Conservation (phyloP, 2,888 invertebrate species). For the Chironomus riparius region DNA sequence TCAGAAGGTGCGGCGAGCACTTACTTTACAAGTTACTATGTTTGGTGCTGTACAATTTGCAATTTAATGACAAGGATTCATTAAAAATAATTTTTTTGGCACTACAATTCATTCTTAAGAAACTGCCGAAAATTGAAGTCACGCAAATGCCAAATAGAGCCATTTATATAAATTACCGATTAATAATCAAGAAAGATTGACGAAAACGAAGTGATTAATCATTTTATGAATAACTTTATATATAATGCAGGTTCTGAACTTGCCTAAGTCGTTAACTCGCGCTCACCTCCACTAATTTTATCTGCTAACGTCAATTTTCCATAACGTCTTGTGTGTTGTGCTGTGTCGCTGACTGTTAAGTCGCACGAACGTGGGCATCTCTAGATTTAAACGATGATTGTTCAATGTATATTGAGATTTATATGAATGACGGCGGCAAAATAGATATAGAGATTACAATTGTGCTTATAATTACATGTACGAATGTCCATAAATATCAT, state of each 20-base stretch:
- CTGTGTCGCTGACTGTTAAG: not conserved
- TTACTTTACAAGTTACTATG: no score
- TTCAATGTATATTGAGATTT: not conserved
- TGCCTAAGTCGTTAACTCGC: not conserved
- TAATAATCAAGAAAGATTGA: not conserved
- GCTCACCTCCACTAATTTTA: conserved; percentile 18
- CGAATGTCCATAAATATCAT: no score
- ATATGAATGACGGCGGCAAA: not conserved
- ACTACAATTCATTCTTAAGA: no score
- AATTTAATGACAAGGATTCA: no score
- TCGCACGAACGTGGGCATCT: conserved; percentile 7
- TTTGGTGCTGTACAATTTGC: no score
- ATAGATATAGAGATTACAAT: not conserved
- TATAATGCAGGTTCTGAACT: conserved; percentile 16
- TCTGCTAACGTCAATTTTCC: not conserved
- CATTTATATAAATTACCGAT: not conserved
- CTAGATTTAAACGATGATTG: not conserved
- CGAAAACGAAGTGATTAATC: conserved; percentile 19
- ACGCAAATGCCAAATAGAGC: no score
- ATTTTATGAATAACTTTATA: conserved; percentile 3
- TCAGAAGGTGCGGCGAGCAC: no score
- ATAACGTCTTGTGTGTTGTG: not conserved
- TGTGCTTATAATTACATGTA: no score
- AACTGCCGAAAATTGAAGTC: no score
- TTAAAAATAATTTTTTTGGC: no score